phyloP scores from a whole-genome alignment of 92 coral and sea anemone species.

The Porites rus region DNA sequence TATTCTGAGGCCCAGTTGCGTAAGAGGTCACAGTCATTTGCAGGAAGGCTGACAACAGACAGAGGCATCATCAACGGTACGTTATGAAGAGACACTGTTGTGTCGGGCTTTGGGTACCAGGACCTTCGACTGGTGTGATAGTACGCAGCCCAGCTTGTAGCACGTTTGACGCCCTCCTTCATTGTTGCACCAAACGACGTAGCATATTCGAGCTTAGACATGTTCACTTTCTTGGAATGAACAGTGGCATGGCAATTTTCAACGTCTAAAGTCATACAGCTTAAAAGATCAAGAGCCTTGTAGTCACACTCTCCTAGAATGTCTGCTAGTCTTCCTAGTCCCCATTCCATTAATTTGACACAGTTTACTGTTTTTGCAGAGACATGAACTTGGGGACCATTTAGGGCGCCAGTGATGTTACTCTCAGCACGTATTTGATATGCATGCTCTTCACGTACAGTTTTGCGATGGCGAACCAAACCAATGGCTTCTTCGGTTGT shows the following conservation, averaged over 20 bases:
- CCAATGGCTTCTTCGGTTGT: constrained; percentile 49
- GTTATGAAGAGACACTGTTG: constrained; percentile 10
- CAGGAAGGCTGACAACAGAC: constrained; percentile 17
- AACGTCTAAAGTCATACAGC: constrained; percentile 77
- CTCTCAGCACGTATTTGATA: constrained; percentile 48
- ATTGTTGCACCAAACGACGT: constrained; percentile 63
- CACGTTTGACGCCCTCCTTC: constrained; percentile 68
- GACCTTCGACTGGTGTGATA: constrained; percentile 64
- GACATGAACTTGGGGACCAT: constrained; percentile 74
- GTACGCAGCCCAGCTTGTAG: constrained; percentile 64
- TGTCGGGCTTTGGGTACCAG: constrained; percentile 71
- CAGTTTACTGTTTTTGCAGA: constrained; percentile 69
- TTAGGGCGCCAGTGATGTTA: constrained; percentile 58
- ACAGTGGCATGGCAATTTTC: constrained; percentile 76
- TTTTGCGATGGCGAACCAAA: constrained; percentile 65
- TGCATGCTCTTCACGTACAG: constrained; percentile 55
- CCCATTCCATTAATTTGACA: constrained; percentile 60
- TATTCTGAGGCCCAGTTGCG: too few species aligned
- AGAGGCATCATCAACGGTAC: constrained; percentile 26
- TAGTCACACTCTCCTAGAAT: constrained; percentile 44
- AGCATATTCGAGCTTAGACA: constrained; percentile 67
- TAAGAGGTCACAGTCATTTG: constrained; percentile 54
- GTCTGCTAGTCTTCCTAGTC: constrained; percentile 51
- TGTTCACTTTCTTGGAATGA: constrained; percentile 66
- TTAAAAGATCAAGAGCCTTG: constrained; percentile 46